Evolutionary conservation across 2,113 vertebrate species (phyloP).

Genomic region (Lampris megalopsis): DNA sequence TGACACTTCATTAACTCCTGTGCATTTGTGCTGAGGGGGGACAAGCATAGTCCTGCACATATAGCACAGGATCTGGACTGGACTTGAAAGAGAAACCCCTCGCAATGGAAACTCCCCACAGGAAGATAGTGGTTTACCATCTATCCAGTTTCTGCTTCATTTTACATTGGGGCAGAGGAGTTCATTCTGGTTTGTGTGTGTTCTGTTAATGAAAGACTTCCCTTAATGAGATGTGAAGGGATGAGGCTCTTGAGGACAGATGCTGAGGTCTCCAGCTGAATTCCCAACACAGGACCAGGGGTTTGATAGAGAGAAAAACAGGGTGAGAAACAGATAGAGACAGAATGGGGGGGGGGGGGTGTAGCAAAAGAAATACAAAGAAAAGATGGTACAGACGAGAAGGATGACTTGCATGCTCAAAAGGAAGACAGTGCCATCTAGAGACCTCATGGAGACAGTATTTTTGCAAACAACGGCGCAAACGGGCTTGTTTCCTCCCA

Average conservation of each 20-base stretch:
- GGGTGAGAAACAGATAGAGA: background rate
- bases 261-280: slow-evolving; percentile 44
- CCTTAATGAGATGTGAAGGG: slow-evolving; percentile 57
- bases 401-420: slow-evolving; percentile 48
- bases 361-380: background rate
- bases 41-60: slow-evolving; percentile 12
- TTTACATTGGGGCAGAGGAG: slow-evolving; percentile 21
- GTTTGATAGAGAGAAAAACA: background rate
- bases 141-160: slow-evolving; percentile 45
- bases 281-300: slow-evolving; percentile 6
- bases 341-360: background rate
- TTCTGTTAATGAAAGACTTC: slow-evolving; percentile 63
- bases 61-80: slow-evolving; percentile 20
- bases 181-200: slow-evolving; percentile 30
- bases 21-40: background rate
- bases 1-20: background rate
- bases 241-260: slow-evolving; percentile 54
- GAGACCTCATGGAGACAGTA: slow-evolving; percentile 58
- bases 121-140: slow-evolving; percentile 67
- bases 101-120: slow-evolving; percentile 57
- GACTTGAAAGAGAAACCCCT: slow-evolving; percentile 61
- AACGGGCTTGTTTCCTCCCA: background rate
- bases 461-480: background rate
- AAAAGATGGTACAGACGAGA: background rate
- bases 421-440: slow-evolving; percentile 85